Base-by-base conservation (phyloP, 23 tunicate genomes). In the Halocynthia roretzi region DNA sequence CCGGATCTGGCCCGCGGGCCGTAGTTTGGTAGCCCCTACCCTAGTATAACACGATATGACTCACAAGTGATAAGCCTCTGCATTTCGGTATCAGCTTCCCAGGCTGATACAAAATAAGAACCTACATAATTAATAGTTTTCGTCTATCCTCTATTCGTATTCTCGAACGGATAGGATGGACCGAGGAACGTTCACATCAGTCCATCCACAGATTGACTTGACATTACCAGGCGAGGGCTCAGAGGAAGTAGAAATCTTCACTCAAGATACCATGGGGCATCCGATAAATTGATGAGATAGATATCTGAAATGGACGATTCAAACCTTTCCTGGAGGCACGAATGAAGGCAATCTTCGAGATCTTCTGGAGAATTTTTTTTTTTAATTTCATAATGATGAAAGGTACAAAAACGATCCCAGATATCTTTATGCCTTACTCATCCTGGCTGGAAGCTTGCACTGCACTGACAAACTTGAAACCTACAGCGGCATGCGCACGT, bases 231-330 rank as follows among this genome's bases (percentile, higher is more conserved):
- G 44, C 44, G 4, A 31, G 44, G 44, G 44, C 44, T 31, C 44
- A 31, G 44, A 31, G 44, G 96, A 89, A 61, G 88, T 83, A 75
- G 96, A 89, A 55, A 89, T 89, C 12, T 62, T 89, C 6, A 82
- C 96, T 54, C 88, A 84, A 7, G 85, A 80, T 31, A 80, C 80
- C 23, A 10, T 52, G 7, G 40, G 7, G 10, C 88, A 89, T 64
- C 96, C 96, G 21, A 80, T 89, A 8, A 82, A 80, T 73, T 57
- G 88, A 7, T 89, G 96, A 88, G 85, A 84, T 71, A 80, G 93
- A 51, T 89, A 89, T 70, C 31, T 89, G 5, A 83, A 89, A 62
- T 89, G 96, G 96, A 89, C 82, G 2, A 79, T 72, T 12, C 96
- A 89, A 54, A 63, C 80, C 70, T 80, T 80, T 49, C 76, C 89